A percentile compares a stretch with the other conserved stretches of the same genome.
phyloP scores from a whole-genome alignment of 2,797 vertebrate species.

The Anguilla anguilla region DNA sequence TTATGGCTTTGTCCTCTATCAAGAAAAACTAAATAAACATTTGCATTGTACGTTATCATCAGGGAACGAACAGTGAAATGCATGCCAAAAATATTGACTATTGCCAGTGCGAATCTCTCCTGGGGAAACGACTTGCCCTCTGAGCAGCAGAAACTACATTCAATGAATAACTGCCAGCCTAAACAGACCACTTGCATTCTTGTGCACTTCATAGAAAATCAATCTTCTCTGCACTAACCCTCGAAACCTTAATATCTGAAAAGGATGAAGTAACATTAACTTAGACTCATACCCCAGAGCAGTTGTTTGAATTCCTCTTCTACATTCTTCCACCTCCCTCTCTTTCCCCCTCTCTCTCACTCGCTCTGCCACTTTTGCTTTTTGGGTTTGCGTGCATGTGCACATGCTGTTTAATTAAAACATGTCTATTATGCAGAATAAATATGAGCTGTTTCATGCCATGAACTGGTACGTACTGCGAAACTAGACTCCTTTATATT shows the following conservation, averaged over 20 bases:
- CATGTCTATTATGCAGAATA: too few species aligned
- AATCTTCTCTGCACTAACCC: background rate
- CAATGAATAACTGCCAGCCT: background rate
- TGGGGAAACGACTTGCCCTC: background rate
- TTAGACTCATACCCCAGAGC: background rate
- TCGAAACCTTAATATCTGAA: background rate
- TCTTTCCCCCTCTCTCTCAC: too few species aligned
- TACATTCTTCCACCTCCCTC: too few species aligned
- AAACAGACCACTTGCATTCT: background rate
- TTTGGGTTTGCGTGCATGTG: too few species aligned
- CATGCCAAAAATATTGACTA: background rate
- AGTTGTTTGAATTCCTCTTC: too few species aligned
- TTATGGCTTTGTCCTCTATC: background rate
- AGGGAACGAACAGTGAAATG: background rate
- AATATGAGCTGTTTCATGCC: too few species aligned
- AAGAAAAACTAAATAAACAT: background rate
- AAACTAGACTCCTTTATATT: background rate
- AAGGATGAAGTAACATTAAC: slow-evolving; percentile 22
- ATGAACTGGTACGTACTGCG: too few species aligned
- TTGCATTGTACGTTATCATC: background rate
- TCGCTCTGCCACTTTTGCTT: too few species aligned
- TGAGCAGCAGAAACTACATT: background rate
- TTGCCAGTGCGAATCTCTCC: background rate
- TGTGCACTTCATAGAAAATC: slow-evolving; percentile 17
- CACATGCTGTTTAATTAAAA: too few species aligned